A percentile compares a stretch with the other conserved stretches of the same genome.
Evolutionary conservation across 1,140 invertebrate genomes (phyloP).

Genomic region (Lycorma delicatula): DNA sequence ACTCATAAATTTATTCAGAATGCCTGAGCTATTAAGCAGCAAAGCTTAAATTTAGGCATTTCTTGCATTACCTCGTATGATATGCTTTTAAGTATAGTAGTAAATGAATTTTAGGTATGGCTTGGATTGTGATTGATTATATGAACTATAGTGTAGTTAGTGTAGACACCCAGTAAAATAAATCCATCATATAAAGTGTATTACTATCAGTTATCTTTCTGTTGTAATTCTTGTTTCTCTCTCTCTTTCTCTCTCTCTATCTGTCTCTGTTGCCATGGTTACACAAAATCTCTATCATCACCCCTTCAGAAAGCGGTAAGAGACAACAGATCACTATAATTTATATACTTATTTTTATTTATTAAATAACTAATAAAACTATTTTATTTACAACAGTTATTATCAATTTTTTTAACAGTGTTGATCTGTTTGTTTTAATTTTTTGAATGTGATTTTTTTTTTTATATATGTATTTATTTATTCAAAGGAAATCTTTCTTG

Average conservation of each 20-base stretch:
- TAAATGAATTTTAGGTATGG: too few species aligned
- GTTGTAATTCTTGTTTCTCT: constrained; percentile 16
- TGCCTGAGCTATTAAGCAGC: too few species aligned
- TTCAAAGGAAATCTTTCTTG: too few species aligned
- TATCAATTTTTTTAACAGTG: constrained; percentile 4
- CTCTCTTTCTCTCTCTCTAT: constrained; percentile 17
- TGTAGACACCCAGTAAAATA: neutral
- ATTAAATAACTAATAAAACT: neutral
- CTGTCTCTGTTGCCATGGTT: constrained; percentile 26
- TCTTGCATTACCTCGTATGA: too few species aligned
- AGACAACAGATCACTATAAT: constrained; percentile 13
- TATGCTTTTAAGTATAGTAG: too few species aligned
- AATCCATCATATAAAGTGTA: constrained; percentile 2
- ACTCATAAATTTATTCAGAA: too few species aligned
- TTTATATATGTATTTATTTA: too few species aligned
- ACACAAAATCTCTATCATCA: constrained; percentile 23
- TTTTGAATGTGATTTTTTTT: too few species aligned
- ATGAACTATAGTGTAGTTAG: neutral
- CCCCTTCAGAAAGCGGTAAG: constrained; percentile 33
- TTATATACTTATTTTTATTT: constrained; percentile 6
- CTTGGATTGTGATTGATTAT: too few species aligned
- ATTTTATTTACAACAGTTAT: neutral
- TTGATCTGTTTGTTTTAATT: too few species aligned
- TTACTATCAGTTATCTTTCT: constrained; percentile 10
- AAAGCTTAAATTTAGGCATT: too few species aligned